phyloP scores from a whole-genome alignment of 2,113 vertebrate species.

The human (Homo sapiens) region DNA sequence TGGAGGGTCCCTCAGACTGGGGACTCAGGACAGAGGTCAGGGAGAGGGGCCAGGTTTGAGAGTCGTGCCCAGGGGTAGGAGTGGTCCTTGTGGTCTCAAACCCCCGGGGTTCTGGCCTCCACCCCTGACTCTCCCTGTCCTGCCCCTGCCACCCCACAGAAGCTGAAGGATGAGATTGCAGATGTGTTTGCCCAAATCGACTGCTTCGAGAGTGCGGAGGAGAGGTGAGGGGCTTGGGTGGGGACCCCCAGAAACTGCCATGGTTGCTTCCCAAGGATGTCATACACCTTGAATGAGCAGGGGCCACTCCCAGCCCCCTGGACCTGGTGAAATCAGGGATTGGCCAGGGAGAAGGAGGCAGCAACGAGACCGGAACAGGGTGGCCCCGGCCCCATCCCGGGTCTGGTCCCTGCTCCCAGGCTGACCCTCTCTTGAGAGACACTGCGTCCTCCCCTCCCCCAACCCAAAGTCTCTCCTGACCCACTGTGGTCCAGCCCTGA shows the following conservation, averaged over 20 bases:
- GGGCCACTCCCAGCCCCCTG: rapidly evolving
- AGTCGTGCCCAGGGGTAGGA: not conserved
- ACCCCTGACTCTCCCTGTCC: not conserved
- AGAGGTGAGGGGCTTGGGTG: conserved; percentile 83
- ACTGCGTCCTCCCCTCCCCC: too few species aligned
- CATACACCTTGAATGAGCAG: not conserved
- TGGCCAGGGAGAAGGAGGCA: not conserved
- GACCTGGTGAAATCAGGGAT: not conserved
- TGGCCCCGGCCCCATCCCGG: not conserved
- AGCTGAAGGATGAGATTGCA: conserved; percentile 92
- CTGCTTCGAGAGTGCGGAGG: conserved; percentile 88
- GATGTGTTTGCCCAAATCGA: conserved; percentile 92
- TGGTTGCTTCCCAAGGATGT: not conserved
- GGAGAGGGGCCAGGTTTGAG: not conserved
- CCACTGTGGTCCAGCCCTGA: not conserved
- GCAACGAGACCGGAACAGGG: rapidly evolving
- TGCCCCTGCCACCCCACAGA: conserved; percentile 79
- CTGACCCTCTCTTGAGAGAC: not conserved
- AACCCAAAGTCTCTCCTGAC: not conserved
- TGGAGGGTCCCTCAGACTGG: too few species aligned
- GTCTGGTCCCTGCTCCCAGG: not conserved
- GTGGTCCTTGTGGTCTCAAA: not conserved
- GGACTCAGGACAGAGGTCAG: not conserved
- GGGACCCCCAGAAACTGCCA: conserved; percentile 13
- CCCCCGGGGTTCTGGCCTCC: not conserved